phyloP scores from a whole-genome alignment of 2,888 invertebrate species.

The Hipparchia sbordonii region DNA sequence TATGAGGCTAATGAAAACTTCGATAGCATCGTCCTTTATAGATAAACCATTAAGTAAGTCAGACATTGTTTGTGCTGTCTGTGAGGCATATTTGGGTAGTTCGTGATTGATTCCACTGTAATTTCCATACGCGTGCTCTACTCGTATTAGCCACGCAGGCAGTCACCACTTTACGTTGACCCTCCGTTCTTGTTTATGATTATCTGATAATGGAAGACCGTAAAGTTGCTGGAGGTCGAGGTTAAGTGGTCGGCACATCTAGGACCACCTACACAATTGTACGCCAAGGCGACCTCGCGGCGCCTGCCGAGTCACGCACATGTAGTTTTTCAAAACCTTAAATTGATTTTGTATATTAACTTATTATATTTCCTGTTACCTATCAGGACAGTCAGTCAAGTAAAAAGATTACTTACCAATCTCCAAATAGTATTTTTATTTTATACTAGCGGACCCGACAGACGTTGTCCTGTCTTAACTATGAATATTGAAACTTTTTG shows the following conservation, averaged over 20 bases:
- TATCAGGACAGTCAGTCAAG: not conserved
- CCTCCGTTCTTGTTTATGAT: constrained; percentile 42
- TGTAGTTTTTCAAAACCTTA: constrained; percentile 72
- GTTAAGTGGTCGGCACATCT: constrained; percentile 61
- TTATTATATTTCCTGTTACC: constrained; percentile 18
- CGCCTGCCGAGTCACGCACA: constrained; percentile 81
- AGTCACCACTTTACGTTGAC: constrained; percentile 57
- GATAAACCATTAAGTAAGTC: constrained; percentile 64
- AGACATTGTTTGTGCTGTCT: constrained; percentile 71
- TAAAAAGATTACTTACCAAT: not conserved
- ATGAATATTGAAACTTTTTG: no score
- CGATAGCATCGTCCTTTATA: constrained; percentile 59
- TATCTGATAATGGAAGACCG: constrained; percentile 31
- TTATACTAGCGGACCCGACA: no score
- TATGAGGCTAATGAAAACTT: constrained; percentile 20
- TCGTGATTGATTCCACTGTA: constrained; percentile 81
- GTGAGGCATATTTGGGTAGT: constrained; percentile 68
- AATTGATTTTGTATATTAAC: constrained; percentile 30
- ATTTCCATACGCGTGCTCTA: constrained; percentile 81
- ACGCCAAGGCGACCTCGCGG: constrained; percentile 73
- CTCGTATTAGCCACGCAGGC: constrained; percentile 77
- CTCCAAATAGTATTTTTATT: not conserved
- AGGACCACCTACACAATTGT: constrained; percentile 70
- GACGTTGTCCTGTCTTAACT: no score
- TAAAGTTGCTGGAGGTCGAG: constrained; percentile 54